Percentiles rank a stretch among this genome's conserved stretches.
These are phyloP conservation scores for Damaliscus lunatus DNA, from an alignment of 2,113 vertebrate genomes.

Conservation along the genomic window DNA sequence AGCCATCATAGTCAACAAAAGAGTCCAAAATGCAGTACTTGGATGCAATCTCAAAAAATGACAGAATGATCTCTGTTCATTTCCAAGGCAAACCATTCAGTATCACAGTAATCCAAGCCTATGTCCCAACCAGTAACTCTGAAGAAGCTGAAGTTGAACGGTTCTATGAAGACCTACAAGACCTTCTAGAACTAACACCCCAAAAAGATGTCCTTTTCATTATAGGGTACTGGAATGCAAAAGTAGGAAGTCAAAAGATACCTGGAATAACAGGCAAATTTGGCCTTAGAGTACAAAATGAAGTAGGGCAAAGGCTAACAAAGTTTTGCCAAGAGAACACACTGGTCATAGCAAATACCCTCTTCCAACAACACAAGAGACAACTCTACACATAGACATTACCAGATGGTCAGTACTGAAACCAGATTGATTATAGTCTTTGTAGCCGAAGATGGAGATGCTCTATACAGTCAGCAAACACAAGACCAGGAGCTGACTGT, in stretches of 20 bases:
- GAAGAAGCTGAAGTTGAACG: neutral
- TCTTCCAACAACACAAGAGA: neutral
- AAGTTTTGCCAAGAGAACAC: neutral
- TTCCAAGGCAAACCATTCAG: neutral
- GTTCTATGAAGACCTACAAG: neutral
- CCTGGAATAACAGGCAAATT: neutral
- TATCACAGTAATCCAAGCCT: neutral
- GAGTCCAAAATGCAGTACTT: neutral
- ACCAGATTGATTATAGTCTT: neutral
- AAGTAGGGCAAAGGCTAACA: neutral
- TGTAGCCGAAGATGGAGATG: neutral
- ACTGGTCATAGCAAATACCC: neutral
- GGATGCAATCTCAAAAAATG: neutral
- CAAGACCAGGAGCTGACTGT: neutral
- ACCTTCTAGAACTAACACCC: neutral
- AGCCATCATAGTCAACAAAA: neutral
- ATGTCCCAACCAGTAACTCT: neutral
- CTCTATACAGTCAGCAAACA: neutral
- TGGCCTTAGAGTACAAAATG: neutral
- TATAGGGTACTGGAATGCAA: neutral
- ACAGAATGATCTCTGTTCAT: neutral
- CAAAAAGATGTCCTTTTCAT: neutral
- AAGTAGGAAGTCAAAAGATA: neutral
- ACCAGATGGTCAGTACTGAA: neutral
- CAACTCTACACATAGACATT: too few species aligned